phyloP scores from a whole-genome alignment of 2,888 invertebrate species.

The Heliconius sara region DNA sequence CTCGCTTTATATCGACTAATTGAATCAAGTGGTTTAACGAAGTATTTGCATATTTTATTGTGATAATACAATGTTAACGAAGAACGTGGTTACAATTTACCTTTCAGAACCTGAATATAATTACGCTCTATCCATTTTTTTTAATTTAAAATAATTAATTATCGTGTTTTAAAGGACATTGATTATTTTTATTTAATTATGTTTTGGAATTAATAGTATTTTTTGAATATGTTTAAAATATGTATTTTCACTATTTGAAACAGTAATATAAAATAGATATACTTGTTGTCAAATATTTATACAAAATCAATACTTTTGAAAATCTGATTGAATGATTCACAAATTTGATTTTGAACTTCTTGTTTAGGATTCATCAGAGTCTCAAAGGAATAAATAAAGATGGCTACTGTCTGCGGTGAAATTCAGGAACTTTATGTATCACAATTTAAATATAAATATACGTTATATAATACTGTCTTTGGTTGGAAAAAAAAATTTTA shows the following conservation, averaged over 20 bases:
- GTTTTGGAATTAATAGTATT: background rate
- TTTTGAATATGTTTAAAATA: background rate
- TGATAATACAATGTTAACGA: slow-evolving; percentile 46
- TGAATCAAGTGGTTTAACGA: slow-evolving; percentile 45
- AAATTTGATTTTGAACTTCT: slow-evolving; percentile 12
- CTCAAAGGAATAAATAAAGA: slow-evolving; percentile 21
- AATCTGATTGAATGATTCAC: slow-evolving; percentile 8
- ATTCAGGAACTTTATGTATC: slow-evolving; percentile 19
- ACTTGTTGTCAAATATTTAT: slow-evolving; percentile 9
- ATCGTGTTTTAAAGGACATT: background rate
- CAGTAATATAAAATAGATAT: too few relatives aligned
- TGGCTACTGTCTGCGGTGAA: slow-evolving; percentile 20
- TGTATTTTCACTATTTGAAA: too few relatives aligned
- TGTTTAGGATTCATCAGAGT: background rate
- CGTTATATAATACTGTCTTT: background rate
- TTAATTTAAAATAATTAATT: background rate
- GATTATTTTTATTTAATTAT: background rate
- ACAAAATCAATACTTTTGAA: slow-evolving; percentile 22
- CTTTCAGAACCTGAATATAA: slow-evolving; percentile 17
- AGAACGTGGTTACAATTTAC: slow-evolving; percentile 37
- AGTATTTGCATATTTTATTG: slow-evolving; percentile 49
- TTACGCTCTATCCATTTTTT: background rate
- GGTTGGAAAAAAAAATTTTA: too few relatives aligned
- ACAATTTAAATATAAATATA: background rate
- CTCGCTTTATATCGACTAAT: slow-evolving; percentile 41